Base-by-base conservation (phyloP, 2,113 vertebrate genomes). In the Equus quagga region DNA sequence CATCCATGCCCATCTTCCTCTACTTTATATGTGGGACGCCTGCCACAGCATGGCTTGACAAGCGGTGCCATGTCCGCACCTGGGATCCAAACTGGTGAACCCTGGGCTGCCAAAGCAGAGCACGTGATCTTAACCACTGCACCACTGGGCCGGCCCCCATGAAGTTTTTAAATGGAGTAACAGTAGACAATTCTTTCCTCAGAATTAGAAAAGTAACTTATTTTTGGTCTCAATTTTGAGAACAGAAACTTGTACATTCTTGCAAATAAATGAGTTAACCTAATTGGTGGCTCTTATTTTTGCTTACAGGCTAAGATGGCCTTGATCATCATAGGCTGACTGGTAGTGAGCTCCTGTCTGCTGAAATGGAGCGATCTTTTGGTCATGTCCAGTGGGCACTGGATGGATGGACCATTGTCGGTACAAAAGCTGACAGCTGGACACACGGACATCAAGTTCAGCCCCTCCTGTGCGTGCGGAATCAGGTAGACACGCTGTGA, bases 361-460 rank as follows among this genome's bases (percentile, higher is more conserved):
- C 21, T 8, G 51, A 28, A n/a, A 36, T 8, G 3, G 60, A 14
- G 23, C 17, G 10, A 3, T 5, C 56, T 23, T 1, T 72, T 11
- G 31, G 79, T 13, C 69, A 24, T 0, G 10, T 12, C 28, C 65
- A 72, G 31, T 1, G 17, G 76, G 3, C 24, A 3, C 5, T 2
- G 17, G 33, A 3, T 4, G 26, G 44, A 26, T 11, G 15, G 60
- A 36, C 51, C 44, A 1, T 2, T 44, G 8, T 86, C 72, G 56
- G 49, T 21, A 36, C 5, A 15, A 8, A 49, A 0, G 54, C 10
- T 0, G 64, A 23, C 12, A 36, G 33, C 3, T 46, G 28, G 21
- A 69, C 14, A 0, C 14, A 54, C 2, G 5, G 64, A n/a, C 8
- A 13, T 78, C 54, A 46, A 12, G 13, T 33, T 21, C 36, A 33